These are phyloP conservation scores for Anhinga rufa DNA, from an alignment of 2,113 vertebrate species.

Conservation along the genomic window DNA sequence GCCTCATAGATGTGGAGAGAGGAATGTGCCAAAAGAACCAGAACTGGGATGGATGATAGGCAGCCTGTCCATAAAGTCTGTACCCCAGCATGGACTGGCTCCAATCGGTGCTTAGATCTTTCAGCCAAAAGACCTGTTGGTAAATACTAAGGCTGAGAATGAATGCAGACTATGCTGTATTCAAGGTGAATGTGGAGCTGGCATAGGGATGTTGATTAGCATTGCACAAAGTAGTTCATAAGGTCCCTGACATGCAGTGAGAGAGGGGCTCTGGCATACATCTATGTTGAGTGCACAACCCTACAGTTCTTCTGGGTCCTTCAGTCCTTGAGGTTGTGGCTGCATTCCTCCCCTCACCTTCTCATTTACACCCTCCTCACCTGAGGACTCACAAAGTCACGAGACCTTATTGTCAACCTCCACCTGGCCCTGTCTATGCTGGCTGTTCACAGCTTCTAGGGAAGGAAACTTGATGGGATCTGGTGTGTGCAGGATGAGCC, in stretches of 20 bases:
- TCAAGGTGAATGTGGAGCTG: neutral
- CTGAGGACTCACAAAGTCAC: neutral
- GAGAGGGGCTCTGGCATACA: neutral
- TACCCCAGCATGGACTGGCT: neutral
- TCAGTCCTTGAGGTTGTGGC: neutral
- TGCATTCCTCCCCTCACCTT: neutral
- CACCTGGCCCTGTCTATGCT: neutral
- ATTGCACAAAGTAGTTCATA: neutral
- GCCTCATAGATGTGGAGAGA: neutral
- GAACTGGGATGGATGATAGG: neutral
- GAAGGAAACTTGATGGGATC: neutral
- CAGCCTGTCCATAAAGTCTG: neutral
- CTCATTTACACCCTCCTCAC: neutral
- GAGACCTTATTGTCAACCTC: neutral
- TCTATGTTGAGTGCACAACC: rapidly evolving
- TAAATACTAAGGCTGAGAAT: neutral
- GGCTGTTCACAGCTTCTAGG: neutral
- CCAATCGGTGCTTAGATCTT: neutral
- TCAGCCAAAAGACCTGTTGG: neutral
- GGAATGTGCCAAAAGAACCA: neutral
- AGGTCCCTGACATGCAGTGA: neutral
- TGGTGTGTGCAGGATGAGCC: neutral
- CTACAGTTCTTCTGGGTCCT: neutral
- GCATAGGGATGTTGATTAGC: neutral
- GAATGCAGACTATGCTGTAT: neutral